A percentile compares a stretch with the other conserved stretches of the same genome.
Evolutionary conservation across 1,140 invertebrate genomes (phyloP).

Genomic region (Nasonia giraulti): DNA sequence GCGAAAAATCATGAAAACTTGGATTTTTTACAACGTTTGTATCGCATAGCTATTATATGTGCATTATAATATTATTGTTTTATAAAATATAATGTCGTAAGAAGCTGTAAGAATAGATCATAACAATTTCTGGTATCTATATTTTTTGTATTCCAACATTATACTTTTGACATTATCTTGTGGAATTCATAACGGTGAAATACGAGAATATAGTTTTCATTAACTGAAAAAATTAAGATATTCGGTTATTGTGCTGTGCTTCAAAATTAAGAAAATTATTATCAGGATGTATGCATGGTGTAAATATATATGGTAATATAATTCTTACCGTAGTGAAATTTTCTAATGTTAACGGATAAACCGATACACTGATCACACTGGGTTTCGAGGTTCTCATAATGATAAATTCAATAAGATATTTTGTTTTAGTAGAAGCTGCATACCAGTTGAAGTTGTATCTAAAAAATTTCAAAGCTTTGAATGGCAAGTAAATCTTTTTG

Average conservation of each 20-base stretch:
- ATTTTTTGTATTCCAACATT: no score
- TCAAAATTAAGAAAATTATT: no score
- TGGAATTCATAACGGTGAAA: not conserved
- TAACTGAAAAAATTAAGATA: not conserved
- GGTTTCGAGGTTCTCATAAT: not conserved
- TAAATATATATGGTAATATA: no score
- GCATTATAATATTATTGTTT: no score
- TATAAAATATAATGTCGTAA: no score
- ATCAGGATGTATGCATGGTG: no score
- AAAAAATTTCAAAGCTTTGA: not conserved
- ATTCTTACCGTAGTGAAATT: constrained; percentile 1
- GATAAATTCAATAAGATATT: not conserved
- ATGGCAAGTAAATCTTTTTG: not conserved
- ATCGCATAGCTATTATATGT: no score
- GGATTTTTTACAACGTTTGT: no score
- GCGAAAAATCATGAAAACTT: no score
- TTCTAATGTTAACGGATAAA: not conserved
- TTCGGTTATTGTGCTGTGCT: no score
- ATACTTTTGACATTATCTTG: not conserved
- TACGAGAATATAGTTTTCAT: constrained; percentile 5
- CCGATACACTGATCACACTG: not conserved
- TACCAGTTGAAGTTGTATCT: not conserved
- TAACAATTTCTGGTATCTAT: no score
- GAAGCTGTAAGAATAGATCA: no score
- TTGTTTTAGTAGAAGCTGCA: not conserved